Conservation (phyloP, 1,140 invertebrate species). For the Polypedilum pembai region DNA sequence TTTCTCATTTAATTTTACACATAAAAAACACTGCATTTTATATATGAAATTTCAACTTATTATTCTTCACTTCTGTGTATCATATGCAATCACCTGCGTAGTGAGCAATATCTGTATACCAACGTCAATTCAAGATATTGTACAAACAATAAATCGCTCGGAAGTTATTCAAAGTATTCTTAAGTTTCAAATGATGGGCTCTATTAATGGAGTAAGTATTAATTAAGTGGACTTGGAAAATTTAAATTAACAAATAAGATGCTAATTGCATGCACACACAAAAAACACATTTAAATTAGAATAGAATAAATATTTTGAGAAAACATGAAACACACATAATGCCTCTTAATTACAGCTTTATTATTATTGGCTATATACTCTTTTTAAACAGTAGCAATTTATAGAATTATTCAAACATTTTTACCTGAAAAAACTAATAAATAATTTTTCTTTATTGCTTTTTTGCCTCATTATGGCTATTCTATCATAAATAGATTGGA, state of each 20-base stretch:
- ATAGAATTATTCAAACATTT: constrained; percentile 32
- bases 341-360: background rate
- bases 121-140: constrained; percentile 30
- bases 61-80: background rate
- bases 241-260: constrained; percentile 22
- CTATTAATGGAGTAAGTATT: constrained; percentile 33
- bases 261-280: background rate
- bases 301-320: background rate
- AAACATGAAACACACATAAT: background rate
- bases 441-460: constrained; percentile 13
- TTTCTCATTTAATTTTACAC: background rate
- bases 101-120: constrained; percentile 37
- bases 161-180: constrained; percentile 34
- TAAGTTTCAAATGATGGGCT: constrained; percentile 38
- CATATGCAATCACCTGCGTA: constrained; percentile 28
- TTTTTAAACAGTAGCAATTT: constrained; percentile 27
- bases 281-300: too few species aligned
- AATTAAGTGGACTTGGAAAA: constrained; percentile 34
- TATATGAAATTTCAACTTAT: background rate
- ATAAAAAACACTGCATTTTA: background rate
- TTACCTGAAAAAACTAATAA: constrained; percentile 20
- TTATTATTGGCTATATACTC: background rate
- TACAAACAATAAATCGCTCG: constrained; percentile 32
- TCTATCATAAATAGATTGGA: constrained; percentile 43
- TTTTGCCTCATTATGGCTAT: constrained; percentile 25